phyloP scores from a whole-genome alignment of 2,888 invertebrate genomes.

The Eustalomyia histrio region DNA sequence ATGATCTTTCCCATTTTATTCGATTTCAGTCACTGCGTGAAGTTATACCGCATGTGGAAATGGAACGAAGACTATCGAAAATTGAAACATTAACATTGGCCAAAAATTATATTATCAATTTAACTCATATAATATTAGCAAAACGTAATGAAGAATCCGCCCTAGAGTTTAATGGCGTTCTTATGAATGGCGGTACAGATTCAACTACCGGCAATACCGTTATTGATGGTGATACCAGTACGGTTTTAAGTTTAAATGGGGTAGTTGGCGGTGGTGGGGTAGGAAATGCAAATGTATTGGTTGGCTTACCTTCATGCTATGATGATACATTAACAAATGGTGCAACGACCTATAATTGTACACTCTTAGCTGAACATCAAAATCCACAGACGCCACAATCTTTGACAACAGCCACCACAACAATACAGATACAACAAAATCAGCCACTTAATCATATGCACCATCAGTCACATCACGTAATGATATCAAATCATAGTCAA shows the following conservation, averaged over 20 bases:
- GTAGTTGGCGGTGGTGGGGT: conserved; percentile 12
- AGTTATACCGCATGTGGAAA: conserved; percentile 92
- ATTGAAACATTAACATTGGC: conserved; percentile 93
- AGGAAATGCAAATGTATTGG: conserved; percentile 49
- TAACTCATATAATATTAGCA: conserved; percentile 91
- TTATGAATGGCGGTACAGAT: conserved; percentile 61
- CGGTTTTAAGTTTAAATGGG: conserved; percentile 51
- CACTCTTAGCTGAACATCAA: conserved; percentile 72
- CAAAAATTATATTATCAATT: conserved; percentile 93
- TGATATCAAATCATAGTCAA: conserved; percentile 68
- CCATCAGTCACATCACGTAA: conserved; percentile 69
- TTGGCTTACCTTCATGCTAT: conserved; percentile 68
- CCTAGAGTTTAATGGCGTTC: conserved; percentile 73
- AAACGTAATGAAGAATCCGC: conserved; percentile 82
- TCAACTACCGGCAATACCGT: conserved; percentile 28
- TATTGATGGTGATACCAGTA: conserved; percentile 44
- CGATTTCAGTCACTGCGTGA: conserved; percentile 86
- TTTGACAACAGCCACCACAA: conserved; percentile 69
- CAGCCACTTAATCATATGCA: conserved; percentile 71
- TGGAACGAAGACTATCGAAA: conserved; percentile 91
- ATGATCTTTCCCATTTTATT: not conserved
- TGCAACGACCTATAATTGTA: conserved; percentile 74
- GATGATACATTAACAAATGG: conserved; percentile 69
- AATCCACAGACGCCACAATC: conserved; percentile 65
- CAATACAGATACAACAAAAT: conserved; percentile 74